Base-by-base conservation (phyloP, 2,888 invertebrate genomes). In the Pheosia gnoma region DNA sequence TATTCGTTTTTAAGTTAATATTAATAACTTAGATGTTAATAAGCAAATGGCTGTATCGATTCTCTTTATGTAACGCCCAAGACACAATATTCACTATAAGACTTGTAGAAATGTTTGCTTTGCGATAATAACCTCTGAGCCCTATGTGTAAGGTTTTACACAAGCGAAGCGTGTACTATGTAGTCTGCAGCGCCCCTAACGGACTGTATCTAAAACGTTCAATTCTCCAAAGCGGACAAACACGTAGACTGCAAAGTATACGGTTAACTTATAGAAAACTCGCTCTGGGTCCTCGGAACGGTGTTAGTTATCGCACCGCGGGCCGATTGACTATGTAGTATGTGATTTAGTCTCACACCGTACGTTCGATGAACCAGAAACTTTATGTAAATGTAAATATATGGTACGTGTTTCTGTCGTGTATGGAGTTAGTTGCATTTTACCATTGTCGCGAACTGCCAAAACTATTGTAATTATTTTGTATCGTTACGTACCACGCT, bases 381-480 rank as follows among this genome's bases (percentile, higher is more conserved):
- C 80, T 68, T 75, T 68, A 77, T 77, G 69, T 78, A 73, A 81
- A 71, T 91, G 90, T 92, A 91, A 89, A 92, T 91, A 91, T 89
- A 86, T 79, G 76, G 81, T 84, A 86, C 79, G 82, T 86, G 85
- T 87, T 85, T 87, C 87, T 88, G 87, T 88, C 84, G 25, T 84
- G 82, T 82, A 74, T 71, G 64, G 80, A 85, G 83, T 87, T 89
- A 89, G 89, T 87, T 90, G 92, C 92, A 92, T 91, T 91, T 92
- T 91, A 92, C 91, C 90, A 90, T 90, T 89, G 86, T 90, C 90
- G 91, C 91, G 86, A 89, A 90, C 92, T 92, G 93, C 93, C 93
- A 93, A 93, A 93, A 90, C 84, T 89, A 90, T 87, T 91, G 84
- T 90, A 88, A 88, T 89, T 82, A 87, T 87, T 88, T 88, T 90